Conservation (phyloP, 2,797 vertebrate genomes). For the Buphagus erythrorhynchus region DNA sequence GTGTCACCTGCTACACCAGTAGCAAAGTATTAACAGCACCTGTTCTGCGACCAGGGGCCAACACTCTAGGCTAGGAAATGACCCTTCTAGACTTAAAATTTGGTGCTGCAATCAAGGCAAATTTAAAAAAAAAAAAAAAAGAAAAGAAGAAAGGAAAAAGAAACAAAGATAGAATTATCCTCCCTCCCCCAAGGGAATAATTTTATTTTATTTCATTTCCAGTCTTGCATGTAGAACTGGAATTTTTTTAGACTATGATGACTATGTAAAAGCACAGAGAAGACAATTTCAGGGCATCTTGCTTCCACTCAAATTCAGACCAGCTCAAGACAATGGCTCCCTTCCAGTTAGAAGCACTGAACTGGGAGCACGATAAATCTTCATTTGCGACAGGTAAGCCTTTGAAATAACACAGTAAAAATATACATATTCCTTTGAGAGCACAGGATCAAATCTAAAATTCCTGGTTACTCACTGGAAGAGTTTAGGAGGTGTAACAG, state of each 20-base stretch:
- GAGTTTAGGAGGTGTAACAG: not conserved
- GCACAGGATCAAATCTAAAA: not conserved
- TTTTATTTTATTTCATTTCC: not conserved
- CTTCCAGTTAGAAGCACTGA: not conserved
- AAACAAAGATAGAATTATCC: not conserved
- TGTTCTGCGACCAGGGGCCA: not conserved
- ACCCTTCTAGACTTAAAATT: not conserved
- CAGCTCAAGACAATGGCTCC: not conserved
- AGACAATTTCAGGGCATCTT: not conserved
- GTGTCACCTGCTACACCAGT: not conserved
- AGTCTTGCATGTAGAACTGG: not conserved
- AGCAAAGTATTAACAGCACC: not conserved
- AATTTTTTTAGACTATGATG: not conserved
- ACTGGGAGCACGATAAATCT: not conserved
- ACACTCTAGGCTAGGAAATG: not conserved
- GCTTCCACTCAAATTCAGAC: not conserved
- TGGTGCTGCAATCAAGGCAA: not conserved
- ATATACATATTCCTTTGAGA: not conserved
- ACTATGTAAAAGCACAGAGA: not conserved
- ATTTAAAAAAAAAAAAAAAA: too few species aligned
- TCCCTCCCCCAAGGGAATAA: fast-evolving
- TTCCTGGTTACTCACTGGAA: not conserved
- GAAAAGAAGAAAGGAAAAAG: not conserved
- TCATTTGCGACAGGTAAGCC: not conserved
- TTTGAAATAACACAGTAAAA: not conserved